Evolutionary conservation across 2,113 vertebrate species (phyloP), one percentile per base, ranked within the genome.

Genomic region (Nyctibius bracteatus): DNA sequence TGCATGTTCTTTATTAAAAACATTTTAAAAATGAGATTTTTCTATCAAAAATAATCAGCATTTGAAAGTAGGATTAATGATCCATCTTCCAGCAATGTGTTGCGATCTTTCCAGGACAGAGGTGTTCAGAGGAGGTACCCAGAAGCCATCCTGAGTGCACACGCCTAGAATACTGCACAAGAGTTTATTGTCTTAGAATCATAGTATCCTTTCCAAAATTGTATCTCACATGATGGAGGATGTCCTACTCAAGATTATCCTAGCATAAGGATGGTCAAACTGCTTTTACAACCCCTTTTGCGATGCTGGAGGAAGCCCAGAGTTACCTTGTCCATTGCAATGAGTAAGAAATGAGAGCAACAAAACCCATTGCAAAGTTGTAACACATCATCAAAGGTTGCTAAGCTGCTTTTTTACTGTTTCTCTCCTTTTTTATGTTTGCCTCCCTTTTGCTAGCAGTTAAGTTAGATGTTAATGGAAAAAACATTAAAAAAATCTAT

Each of bases 381-480:
- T 54, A 68, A 67, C 1, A 10, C 7, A 6, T 39, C 62, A 78
- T 74, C 86, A 91, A 65, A 57, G 51, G 81, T 23, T 62, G 15
- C 65, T 88, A 11, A 67, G 43, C 66, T 94, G 87, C 82, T 90
- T 87, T 75, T 57, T 88, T 63, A 78, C 65, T 74, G 39, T 82
- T 87, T 92, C 18, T 93, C 54, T 71, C 54, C 63, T 90, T 96
- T 92, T 96, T 96, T 92, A 92, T 70, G 62, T 89, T 96, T 96
- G 91, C 88, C 57, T 55, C 59, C 44, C 59, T 90, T 95, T 88
- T 86, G 41, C 92, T 80, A 96, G 87, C 85, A 94, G 86, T 79
- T 81, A 94, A 96, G 94, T 92, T 79, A 91, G 92, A 91, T 97
- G 96, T 93, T 96, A 97, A 97, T 97, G 98, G 96, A 97, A 98